Conservation (phyloP, 2,113 vertebrate genomes). For the Pygoscelis adeliae region DNA sequence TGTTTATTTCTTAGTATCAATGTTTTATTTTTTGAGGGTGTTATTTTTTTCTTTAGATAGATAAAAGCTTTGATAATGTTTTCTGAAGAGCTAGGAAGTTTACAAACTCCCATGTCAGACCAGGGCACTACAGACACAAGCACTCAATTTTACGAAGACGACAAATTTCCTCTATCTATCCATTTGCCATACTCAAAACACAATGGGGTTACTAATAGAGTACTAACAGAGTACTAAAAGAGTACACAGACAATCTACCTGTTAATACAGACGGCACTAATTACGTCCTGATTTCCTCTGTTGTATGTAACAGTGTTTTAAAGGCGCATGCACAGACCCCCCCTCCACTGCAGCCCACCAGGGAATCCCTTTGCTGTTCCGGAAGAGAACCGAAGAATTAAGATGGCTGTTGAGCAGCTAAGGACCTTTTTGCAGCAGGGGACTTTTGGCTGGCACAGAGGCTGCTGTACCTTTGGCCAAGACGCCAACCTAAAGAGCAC, state of each 20-base stretch:
- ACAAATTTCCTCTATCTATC: background rate
- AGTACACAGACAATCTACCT: background rate
- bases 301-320: background rate
- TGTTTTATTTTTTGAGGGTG: background rate
- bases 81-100: background rate
- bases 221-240: background rate
- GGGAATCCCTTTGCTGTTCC: background rate
- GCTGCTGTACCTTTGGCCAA: background rate
- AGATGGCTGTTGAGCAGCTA: background rate
- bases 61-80: background rate
- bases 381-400: background rate
- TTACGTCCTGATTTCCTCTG: background rate
- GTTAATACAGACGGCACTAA: background rate
- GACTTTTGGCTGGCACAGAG: background rate
- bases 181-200: background rate
- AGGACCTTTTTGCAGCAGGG: background rate
- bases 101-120: background rate
- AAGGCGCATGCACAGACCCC: background rate
- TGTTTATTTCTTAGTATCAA: background rate
- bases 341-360: background rate
- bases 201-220: background rate
- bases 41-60: background rate
- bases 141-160: background rate
- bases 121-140: background rate
- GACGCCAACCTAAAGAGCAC: rapidly evolving